A percentile compares a stretch with the other conserved stretches of the same genome.
phyloP scores from a whole-genome alignment of 2,888 invertebrate species.

The Sesia bembeciformis region DNA sequence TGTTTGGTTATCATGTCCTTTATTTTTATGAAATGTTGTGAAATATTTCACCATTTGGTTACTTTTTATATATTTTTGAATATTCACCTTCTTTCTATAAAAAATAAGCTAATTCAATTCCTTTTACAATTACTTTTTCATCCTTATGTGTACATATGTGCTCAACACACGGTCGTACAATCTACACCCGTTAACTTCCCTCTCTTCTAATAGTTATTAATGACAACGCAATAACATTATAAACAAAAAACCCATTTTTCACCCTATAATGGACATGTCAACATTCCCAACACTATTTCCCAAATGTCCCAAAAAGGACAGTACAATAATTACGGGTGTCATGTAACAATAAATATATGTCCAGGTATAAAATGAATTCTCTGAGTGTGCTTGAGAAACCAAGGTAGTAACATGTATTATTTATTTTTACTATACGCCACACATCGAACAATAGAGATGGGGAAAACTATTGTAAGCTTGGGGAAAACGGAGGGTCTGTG shows the following conservation, averaged over 20 bases:
- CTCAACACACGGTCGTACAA: too few relatives aligned
- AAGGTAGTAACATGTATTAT: constrained; percentile 14
- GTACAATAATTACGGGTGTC: constrained; percentile 24
- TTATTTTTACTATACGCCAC: constrained; percentile 17
- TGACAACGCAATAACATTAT: neutral
- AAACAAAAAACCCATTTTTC: neutral
- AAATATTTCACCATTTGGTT: too few relatives aligned
- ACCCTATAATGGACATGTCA: neutral
- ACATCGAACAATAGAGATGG: constrained; percentile 36
- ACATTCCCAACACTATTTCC: neutral
- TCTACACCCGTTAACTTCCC: too few relatives aligned
- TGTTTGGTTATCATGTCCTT: too few relatives aligned
- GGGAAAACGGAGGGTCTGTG: constrained; percentile 16
- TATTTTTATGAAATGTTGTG: too few relatives aligned
- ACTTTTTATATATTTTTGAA: too few relatives aligned
- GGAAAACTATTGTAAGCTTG: constrained; percentile 50
- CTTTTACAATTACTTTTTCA: too few relatives aligned
- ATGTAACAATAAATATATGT: constrained; percentile 21
- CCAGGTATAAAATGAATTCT: constrained; percentile 16
- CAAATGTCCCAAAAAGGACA: neutral
- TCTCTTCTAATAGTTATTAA: neutral
- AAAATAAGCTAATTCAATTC: too few relatives aligned
- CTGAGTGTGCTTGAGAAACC: constrained; percentile 10
- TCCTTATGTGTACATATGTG: too few relatives aligned
- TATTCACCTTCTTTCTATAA: too few relatives aligned